Evolutionary conservation across 1,140 invertebrate species (phyloP).

Genomic region (Bombus cullumanus): DNA sequence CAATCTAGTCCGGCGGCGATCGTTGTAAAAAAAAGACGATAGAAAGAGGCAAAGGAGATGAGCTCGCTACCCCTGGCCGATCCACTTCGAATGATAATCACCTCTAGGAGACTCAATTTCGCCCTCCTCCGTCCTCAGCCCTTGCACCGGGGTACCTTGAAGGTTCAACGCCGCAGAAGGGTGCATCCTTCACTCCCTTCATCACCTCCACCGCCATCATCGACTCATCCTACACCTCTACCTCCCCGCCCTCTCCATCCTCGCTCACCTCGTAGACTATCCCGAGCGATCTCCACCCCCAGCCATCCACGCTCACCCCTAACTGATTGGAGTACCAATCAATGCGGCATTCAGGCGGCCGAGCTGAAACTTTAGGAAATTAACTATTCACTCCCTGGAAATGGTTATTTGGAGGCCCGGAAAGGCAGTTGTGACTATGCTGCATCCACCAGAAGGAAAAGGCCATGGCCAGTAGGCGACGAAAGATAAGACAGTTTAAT

Average conservation of each 20-base stretch:
- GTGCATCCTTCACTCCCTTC: constrained; percentile 66
- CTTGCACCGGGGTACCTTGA: constrained; percentile 58
- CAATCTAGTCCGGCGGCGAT: constrained; percentile 69
- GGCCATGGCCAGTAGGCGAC: constrained; percentile 48
- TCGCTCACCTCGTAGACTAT: constrained; percentile 43
- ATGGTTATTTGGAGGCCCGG: constrained; percentile 79
- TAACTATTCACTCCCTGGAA: constrained; percentile 81
- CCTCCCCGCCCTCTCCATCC: background rate
- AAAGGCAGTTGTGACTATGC: constrained; percentile 70
- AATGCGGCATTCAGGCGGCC: constrained; percentile 80
- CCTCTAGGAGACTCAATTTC: constrained; percentile 77
- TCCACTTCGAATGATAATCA: constrained; percentile 80
- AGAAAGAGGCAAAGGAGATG: constrained; percentile 55
- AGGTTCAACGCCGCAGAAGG: constrained; percentile 71
- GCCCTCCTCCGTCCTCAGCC: constrained; percentile 39
- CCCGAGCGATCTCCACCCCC: constrained; percentile 58
- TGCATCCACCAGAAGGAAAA: constrained; percentile 42
- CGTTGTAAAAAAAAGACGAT: constrained; percentile 51
- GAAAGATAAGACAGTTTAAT: constrained; percentile 80
- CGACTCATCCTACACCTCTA: constrained; percentile 37
- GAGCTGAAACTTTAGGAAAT: constrained; percentile 82
- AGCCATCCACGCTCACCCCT: constrained; percentile 70
- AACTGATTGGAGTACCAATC: constrained; percentile 83
- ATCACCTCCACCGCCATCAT: constrained; percentile 47
- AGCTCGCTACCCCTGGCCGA: constrained; percentile 65